phyloP scores from a whole-genome alignment of 2,113 vertebrate genomes.

The Promerops cafer region DNA sequence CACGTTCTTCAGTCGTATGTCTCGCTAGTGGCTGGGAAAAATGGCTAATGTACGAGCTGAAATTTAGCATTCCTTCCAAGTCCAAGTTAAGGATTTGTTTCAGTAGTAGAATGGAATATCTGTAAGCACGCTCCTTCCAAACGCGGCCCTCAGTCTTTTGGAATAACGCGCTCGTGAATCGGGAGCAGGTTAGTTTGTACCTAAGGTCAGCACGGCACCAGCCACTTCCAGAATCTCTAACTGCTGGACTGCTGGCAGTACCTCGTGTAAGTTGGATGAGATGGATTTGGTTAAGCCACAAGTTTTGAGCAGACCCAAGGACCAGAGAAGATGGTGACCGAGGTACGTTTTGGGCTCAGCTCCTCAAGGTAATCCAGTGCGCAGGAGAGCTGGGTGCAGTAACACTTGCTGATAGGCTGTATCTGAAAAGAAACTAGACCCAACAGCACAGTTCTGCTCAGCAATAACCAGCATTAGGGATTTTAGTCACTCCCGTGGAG shows the following conservation, averaged over 20 bases:
- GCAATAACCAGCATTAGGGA: not conserved
- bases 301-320: not conserved
- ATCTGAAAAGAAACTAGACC: too few relatives aligned
- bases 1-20: not conserved
- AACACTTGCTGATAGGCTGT: fast-evolving
- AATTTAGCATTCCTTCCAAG: not conserved
- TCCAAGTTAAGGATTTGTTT: not conserved
- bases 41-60: not conserved
- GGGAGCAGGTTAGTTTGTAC: not conserved
- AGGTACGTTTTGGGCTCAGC: not conserved
- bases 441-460: not conserved
- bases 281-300: not conserved
- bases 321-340: not conserved
- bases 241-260: not conserved
- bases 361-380: not conserved
- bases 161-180: fast-evolving
- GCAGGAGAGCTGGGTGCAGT: not conserved
- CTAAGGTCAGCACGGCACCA: not conserved
- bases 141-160: not conserved
- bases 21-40: not conserved
- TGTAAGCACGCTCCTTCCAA: not conserved
- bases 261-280: not conserved
- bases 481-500: too few relatives aligned
- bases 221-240: too few relatives aligned
- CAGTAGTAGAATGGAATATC: not conserved